These are phyloP conservation scores for Tetranychus urticae DNA, from an alignment of 1,140 invertebrate genomes.

Conservation along the genomic window DNA sequence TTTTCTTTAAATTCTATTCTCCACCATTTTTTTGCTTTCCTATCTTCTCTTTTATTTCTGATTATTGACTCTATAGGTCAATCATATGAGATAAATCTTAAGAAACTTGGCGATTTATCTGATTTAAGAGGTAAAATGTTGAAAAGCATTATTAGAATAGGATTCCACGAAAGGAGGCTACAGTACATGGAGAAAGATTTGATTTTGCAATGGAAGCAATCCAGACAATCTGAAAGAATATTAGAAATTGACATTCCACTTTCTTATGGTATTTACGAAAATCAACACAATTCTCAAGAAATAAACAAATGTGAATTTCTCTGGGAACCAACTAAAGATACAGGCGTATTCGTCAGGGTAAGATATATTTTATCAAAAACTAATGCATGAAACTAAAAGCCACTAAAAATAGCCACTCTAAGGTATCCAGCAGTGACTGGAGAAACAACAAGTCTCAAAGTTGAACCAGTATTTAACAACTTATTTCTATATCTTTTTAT, in stretches of 20 bases:
- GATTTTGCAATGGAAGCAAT: constrained; percentile 63
- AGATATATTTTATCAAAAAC: neutral
- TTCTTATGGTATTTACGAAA: constrained; percentile 67
- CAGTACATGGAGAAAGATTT: constrained; percentile 87
- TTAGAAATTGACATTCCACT: constrained; percentile 65
- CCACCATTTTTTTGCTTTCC: no score
- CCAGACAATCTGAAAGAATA: constrained; percentile 65
- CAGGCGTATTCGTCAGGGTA: constrained; percentile 74
- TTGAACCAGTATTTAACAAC: neutral
- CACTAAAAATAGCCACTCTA: no score
- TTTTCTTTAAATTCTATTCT: no score
- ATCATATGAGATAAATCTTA: constrained; percentile 86
- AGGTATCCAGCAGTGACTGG: neutral
- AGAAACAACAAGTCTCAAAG: neutral
- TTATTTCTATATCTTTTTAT: neutral
- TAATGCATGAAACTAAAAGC: no score
- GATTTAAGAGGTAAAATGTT: constrained; percentile 62
- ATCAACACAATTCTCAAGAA: constrained; percentile 41
- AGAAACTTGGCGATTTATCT: constrained; percentile 80
- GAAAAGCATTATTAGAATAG: constrained; percentile 67
- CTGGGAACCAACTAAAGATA: constrained; percentile 90
- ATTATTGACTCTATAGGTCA: constrained; percentile 29
- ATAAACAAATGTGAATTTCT: constrained; percentile 65
- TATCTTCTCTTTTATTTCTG: no score
- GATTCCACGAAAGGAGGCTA: constrained; percentile 81